phyloP scores from a whole-genome alignment of 1,140 invertebrate genomes.

The Pararge aegeria region DNA sequence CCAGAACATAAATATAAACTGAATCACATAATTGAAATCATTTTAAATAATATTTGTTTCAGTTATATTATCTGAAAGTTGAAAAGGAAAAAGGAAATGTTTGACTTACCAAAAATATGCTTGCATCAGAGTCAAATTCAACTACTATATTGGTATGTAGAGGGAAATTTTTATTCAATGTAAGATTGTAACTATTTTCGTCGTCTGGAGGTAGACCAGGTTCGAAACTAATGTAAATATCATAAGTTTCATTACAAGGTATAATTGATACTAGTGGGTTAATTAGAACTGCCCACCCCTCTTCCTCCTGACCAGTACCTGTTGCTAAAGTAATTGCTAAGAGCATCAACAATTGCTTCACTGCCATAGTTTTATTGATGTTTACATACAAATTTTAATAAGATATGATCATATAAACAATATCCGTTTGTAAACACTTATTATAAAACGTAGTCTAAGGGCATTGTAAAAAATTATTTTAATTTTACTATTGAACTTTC shows the following conservation, averaged over 20 bases:
- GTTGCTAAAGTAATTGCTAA: background rate
- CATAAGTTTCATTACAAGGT: slow-evolving; percentile 39
- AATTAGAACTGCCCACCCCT: background rate
- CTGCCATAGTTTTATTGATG: background rate
- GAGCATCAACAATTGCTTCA: background rate
- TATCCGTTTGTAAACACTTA: too few relatives aligned
- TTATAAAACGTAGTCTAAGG: too few relatives aligned
- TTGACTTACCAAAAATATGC: slow-evolving; percentile 29
- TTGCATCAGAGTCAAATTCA: slow-evolving; percentile 30
- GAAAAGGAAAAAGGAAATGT: too few relatives aligned
- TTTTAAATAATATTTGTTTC: too few relatives aligned
- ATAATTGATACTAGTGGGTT: background rate
- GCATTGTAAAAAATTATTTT: too few relatives aligned
- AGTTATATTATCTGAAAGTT: too few relatives aligned
- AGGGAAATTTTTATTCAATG: slow-evolving; percentile 31
- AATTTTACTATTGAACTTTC: too few relatives aligned
- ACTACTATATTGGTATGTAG: slow-evolving; percentile 6
- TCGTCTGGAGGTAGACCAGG: slow-evolving; percentile 40
- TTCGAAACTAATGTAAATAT: slow-evolving; percentile 36
- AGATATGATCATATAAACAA: too few relatives aligned
- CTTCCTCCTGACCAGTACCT: background rate
- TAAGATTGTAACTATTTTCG: slow-evolving; percentile 21
- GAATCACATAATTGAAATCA: too few relatives aligned
- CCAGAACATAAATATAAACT: too few relatives aligned
- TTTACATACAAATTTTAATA: too few relatives aligned